phyloP scores from a whole-genome alignment of 1,140 invertebrate genomes.

The Fopius arisanus region DNA sequence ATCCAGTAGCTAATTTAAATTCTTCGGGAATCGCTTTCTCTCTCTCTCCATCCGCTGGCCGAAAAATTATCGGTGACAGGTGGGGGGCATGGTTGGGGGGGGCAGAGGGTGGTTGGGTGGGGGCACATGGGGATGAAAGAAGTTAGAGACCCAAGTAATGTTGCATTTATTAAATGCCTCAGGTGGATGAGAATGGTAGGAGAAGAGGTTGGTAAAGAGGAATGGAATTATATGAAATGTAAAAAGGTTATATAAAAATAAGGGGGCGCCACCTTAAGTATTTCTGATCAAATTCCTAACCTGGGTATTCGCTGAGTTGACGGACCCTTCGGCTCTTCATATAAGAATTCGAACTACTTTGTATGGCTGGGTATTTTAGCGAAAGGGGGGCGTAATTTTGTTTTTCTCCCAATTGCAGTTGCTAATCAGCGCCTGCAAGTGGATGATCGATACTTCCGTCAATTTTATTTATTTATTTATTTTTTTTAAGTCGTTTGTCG shows the following conservation, averaged over 20 bases:
- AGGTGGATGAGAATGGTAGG: background rate
- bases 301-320: background rate
- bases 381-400: background rate
- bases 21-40: constrained; percentile 53
- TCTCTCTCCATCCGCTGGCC: background rate
- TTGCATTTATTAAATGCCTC: constrained; percentile 27
- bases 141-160: constrained; percentile 5
- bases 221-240: constrained; percentile 8
- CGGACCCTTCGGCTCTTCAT: background rate
- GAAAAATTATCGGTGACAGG: background rate
- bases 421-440: too few relatives aligned
- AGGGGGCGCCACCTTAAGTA: constrained; percentile 59
- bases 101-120: background rate
- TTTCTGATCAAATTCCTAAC: constrained; percentile 61
- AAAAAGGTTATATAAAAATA: constrained; percentile 4
- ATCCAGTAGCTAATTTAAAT: constrained; percentile 59
- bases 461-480: too few relatives aligned
- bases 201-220: background rate
- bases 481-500: too few relatives aligned
- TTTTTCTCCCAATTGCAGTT: too few relatives aligned
- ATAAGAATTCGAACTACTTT: background rate
- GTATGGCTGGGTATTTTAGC: background rate
- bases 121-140: background rate
- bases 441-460: too few relatives aligned
- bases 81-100: background rate